phyloP scores from a whole-genome alignment of 2,797 vertebrate genomes.

The Epinephelus malabaricus region DNA sequence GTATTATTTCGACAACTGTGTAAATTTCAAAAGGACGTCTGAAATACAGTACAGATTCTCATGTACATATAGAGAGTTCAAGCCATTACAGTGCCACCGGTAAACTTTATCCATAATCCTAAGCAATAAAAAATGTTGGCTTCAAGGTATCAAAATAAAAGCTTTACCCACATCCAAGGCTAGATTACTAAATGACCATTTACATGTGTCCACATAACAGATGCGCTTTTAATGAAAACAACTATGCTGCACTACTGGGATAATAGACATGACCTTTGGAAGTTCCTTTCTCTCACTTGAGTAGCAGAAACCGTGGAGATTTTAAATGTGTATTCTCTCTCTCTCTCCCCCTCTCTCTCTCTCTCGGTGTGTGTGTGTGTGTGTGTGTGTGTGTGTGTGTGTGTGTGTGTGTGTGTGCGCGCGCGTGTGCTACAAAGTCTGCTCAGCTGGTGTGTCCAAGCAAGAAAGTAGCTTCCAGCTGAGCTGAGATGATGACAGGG shows the following conservation, averaged over 20 bases:
- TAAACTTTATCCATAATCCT: not conserved
- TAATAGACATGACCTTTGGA: constrained; percentile 43
- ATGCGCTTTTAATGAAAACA: constrained; percentile 35
- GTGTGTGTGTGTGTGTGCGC: constrained; percentile 1
- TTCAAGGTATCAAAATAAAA: constrained; percentile 1
- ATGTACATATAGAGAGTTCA: not conserved
- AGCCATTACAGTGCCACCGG: not conserved
- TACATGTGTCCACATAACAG: constrained; percentile 12
- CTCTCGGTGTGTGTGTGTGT: not conserved
- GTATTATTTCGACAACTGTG: not conserved
- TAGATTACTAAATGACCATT: not conserved
- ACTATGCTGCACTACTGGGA: constrained; percentile 14
- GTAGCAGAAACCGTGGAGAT: not conserved
- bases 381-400: not conserved
- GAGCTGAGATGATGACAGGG: constrained; percentile 11
- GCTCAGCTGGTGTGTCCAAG: constrained; percentile 11
- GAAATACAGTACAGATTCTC: not conserved
- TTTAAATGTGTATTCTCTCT: not conserved
- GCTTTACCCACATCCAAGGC: not conserved
- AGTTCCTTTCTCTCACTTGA: constrained; percentile 28
- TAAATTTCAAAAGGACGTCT: not conserved
- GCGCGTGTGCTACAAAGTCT: constrained; percentile 6
- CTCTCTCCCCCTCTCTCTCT: not conserved
- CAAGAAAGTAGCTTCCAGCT: constrained; percentile 8
- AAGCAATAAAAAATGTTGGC: not conserved